phyloP scores from a whole-genome alignment of 92 coral and sea anemone genomes.

The Heliopora coerulea region DNA sequence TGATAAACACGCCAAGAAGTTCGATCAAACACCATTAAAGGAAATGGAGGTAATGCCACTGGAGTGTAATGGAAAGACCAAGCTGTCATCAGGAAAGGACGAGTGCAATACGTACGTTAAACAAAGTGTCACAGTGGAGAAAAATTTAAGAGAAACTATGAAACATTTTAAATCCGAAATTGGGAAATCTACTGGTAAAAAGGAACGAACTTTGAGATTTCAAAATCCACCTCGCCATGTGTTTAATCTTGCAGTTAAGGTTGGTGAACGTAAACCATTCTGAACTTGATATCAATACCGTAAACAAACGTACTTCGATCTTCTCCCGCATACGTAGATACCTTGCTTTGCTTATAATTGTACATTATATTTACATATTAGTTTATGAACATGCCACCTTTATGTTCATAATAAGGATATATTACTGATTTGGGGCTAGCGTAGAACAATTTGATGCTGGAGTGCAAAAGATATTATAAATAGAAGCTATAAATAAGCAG shows the following conservation, averaged over 20 bases:
- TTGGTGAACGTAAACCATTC: background rate
- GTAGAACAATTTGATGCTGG: too few relatives aligned
- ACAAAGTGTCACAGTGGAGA: background rate
- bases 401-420: too few relatives aligned
- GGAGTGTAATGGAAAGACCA: background rate
- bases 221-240: conserved; percentile 87
- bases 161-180: background rate
- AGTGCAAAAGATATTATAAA: too few relatives aligned
- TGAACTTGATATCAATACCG: too few relatives aligned
- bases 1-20: background rate
- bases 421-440: too few relatives aligned
- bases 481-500: too few relatives aligned
- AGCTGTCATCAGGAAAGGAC: background rate
- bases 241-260: conserved; percentile 85
- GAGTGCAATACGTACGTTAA: background rate
- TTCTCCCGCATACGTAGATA: too few relatives aligned
- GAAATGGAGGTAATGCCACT: background rate
- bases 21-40: background rate
- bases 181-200: background rate
- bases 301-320: too few relatives aligned
- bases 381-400: too few relatives aligned
- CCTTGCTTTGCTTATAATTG: too few relatives aligned
- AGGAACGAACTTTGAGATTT: conserved; percentile 50
- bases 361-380: too few relatives aligned
- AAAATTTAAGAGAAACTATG: background rate